Evolutionary conservation across 2,888 invertebrate genomes (phyloP), one percentile per base, ranked within the genome.

Genomic region (Linyphia triangularis): DNA sequence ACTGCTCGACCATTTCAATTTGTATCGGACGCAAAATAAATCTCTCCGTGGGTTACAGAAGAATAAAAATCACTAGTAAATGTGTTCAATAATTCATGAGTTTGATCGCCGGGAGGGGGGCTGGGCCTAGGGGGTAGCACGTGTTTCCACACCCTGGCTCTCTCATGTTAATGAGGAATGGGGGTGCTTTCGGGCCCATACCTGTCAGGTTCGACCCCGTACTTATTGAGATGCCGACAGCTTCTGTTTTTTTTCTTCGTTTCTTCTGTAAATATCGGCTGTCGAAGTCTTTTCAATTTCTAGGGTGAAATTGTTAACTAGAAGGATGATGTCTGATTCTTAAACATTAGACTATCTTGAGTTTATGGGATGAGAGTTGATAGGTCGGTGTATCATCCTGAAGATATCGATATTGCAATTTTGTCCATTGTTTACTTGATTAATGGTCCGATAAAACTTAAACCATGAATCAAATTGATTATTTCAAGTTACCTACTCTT

Each of bases 121-220:
- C 30, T 6, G 67, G 37, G 33, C 82, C 69, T 9, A 63, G 19
- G 63, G 83, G 70, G 37, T 40, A 70, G 83, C 83, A 83, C 83
- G 83, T 83, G 83, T 83, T 83, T 72, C 83, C 83, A 73, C 83
- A 73, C 83, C 73, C 63, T 59, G 59, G 70, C 24, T 30, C 33
- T 70, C 19, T 13, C 2, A 82, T 70, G 70, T 16, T 82, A 61
- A 82, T 69, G 81, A 82, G 70, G 37, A 7, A 3, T 33, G 16
- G 16, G 43, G 43, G 16, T 13, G 13, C 7, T 7, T 10, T 69
- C 22, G 4, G 26, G 13, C 63, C 10, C 19, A 0, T 37, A 69
- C 37, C 69, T 69, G 69, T 37, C 69, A 33, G 69, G n/a, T 24
- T 28, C 26, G 26, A 63, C 61, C 24, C 61, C 7, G 22, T 0